A percentile compares a stretch with the other conserved stretches of the same genome.
phyloP scores from a whole-genome alignment of 2,113 vertebrate species.

The Amblyopsis rosae region DNA sequence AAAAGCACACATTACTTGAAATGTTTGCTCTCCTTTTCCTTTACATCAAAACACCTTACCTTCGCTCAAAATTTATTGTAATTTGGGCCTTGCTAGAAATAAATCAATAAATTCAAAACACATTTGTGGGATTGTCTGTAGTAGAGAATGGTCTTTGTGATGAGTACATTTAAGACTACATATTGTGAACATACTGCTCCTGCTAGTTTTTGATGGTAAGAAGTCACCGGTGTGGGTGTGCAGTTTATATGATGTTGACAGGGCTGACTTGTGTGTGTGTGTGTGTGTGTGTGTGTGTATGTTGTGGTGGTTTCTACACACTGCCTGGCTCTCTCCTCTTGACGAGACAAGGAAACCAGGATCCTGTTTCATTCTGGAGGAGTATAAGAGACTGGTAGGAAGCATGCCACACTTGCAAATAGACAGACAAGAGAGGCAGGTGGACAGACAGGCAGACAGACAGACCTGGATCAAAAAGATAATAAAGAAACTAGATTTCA shows the following conservation, averaged over 20 bases:
- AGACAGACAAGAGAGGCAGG: conserved; percentile 20
- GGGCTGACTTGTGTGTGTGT: not conserved
- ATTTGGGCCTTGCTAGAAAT: too few relatives aligned
- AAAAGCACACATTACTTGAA: not conserved
- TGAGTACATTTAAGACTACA: conserved; percentile 35
- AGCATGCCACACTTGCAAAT: conserved; percentile 53
- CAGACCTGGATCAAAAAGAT: not conserved
- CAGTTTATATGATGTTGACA: not conserved
- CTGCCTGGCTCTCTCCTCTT: conserved; percentile 65
- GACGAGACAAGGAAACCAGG: conserved; percentile 68
- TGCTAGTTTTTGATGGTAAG: conserved; percentile 16
- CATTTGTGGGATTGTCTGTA: conserved; percentile 11
- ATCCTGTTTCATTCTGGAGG: conserved; percentile 87
- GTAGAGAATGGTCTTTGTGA: conserved; percentile 42
- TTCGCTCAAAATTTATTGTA: too few relatives aligned
- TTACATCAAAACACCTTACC: not conserved
- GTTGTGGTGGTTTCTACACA: conserved; percentile 56
- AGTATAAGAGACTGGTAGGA: conserved; percentile 78
- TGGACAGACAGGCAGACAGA: not conserved
- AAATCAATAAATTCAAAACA: too few relatives aligned
- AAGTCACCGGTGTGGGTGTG: conserved; percentile 4
- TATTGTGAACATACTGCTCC: conserved; percentile 46
- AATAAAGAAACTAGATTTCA: not conserved
- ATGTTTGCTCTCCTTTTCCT: not conserved
- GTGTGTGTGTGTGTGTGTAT: not conserved